These are phyloP conservation scores for Dromas ardeola DNA, from an alignment of 2,113 vertebrate genomes.

Conservation along the genomic window DNA sequence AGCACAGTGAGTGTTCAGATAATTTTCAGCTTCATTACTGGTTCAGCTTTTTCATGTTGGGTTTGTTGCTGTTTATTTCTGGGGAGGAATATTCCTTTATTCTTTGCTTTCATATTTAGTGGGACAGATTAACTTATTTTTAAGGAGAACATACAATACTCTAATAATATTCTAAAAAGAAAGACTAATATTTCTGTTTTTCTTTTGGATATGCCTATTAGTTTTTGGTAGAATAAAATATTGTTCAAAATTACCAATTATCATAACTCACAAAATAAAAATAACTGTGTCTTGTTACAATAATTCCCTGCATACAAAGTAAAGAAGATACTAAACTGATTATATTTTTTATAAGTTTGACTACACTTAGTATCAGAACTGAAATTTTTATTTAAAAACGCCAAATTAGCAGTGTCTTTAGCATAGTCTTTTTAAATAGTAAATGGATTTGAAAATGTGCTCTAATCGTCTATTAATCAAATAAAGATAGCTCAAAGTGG, in stretches of 20 bases:
- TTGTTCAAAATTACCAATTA: background rate
- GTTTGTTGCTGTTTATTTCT: background rate
- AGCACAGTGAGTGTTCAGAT: constrained; percentile 1
- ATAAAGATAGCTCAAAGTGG: background rate
- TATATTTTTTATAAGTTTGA: background rate
- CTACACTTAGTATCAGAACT: background rate
- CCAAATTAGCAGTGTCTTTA: background rate
- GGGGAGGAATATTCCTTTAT: background rate
- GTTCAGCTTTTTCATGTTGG: background rate
- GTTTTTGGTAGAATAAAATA: background rate
- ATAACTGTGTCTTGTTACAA: background rate
- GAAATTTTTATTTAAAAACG: background rate
- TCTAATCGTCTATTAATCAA: background rate
- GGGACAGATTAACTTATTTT: background rate
- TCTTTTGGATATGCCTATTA: background rate
- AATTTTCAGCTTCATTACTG: background rate
- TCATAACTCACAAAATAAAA: background rate
- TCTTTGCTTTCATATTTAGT: background rate
- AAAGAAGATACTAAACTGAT: background rate
- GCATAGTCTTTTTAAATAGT: background rate
- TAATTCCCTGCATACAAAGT: background rate
- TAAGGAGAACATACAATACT: background rate
- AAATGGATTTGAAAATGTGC: background rate
- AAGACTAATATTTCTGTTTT: background rate
- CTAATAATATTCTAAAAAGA: background rate